Evolutionary conservation across 2,113 vertebrate species (phyloP).

Genomic region (Sinocyclocheilus anshuiensis): DNA sequence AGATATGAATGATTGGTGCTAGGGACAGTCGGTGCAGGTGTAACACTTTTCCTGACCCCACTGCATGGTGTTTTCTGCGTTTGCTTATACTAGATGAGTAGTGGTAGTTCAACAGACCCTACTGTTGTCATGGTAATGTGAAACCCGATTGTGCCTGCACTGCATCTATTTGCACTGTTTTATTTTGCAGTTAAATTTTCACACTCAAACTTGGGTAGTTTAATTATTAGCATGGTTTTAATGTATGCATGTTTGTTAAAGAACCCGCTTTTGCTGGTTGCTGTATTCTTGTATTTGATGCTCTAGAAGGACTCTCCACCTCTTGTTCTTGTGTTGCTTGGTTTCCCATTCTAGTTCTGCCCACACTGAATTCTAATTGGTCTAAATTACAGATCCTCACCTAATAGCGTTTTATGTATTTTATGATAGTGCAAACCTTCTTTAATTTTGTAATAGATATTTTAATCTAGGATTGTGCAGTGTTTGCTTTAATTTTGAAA

Average conservation of each 20-base stretch:
- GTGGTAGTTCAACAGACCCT: constrained; percentile 42
- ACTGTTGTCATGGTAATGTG: constrained; percentile 57
- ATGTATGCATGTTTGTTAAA: background rate
- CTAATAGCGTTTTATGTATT: background rate
- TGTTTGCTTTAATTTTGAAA: background rate
- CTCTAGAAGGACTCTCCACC: background rate
- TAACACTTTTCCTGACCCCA: background rate
- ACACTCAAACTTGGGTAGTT: background rate
- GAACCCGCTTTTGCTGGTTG: background rate
- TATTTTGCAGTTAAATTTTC: background rate
- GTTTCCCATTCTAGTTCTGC: background rate
- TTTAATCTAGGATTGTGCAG: background rate
- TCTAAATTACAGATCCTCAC: background rate
- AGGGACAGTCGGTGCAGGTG: background rate
- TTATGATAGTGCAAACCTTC: background rate
- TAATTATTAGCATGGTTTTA: background rate
- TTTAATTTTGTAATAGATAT: background rate
- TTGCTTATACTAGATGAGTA: constrained; percentile 36
- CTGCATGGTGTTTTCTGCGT: background rate
- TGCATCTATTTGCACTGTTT: background rate
- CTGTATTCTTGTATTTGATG: background rate
- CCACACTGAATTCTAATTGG: background rate
- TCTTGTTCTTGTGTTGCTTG: background rate
- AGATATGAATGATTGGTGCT: background rate
- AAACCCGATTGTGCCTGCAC: constrained; percentile 36